Evolutionary conservation across 1,140 invertebrate species (phyloP), one percentile per base, ranked within the genome.

Genomic region (Papilio dardanus): DNA sequence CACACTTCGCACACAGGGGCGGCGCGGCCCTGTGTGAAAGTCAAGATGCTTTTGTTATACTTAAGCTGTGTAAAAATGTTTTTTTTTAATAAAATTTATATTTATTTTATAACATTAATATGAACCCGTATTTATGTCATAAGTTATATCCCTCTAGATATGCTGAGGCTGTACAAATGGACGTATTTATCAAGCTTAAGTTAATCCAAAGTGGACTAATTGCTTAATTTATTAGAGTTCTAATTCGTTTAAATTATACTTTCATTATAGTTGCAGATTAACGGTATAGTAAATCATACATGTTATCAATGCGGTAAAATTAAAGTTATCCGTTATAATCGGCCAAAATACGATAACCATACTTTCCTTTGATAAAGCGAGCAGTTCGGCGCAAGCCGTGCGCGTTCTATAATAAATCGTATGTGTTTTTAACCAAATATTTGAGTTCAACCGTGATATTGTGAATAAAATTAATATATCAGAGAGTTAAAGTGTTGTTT

Each of bases 211-310:
- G 6, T 62, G 14, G 1, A 28, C 10, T 62, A 24, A 62, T 28
- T 62, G 21, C 24, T 12, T 28, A 3, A 62, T 28, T 58, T 30
- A 8, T 21, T 62, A 62, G 12, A 30, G 54, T 62, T 28, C 24
- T 28, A 62, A 58, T 62, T 62, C 54, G 4, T 62, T 28, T 62
- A 16, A 50, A 2, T 30, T 28, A 62, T 16, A 30, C 3, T 62
- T 28, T 62, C 46, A 21, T 28, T 4, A 62, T 24, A 14, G 1
- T 62, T 24, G 21, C 50, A 28, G 50, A 54, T 54, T 30, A 62
- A 62, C 30, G 24, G 21, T 28, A 28, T 62, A 62, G 54, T 62
- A 62, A 62, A 62, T 62, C 54, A 62, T 62, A 14, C 54, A 4
- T 1, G 54, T 54, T 54, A 62, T 62, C 54, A 30, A 62, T 28